Evolutionary conservation across 2,797 vertebrate species (phyloP).

Genomic region (Echeneis naucrates): DNA sequence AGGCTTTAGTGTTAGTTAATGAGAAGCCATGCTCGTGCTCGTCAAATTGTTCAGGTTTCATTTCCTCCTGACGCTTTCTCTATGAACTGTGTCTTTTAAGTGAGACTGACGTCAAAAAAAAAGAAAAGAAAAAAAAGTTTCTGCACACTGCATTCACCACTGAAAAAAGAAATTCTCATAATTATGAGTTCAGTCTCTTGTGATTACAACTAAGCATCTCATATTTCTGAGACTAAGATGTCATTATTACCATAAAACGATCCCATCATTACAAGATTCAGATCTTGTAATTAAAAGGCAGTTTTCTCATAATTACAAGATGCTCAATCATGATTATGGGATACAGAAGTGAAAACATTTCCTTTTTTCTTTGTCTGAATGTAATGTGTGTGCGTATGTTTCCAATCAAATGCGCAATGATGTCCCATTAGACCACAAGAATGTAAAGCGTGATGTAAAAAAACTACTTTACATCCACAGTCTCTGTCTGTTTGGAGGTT

Average conservation of each 20-base stretch:
- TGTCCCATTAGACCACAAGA: conserved; percentile 65
- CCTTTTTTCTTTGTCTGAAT: conserved; percentile 7
- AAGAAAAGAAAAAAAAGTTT: neutral
- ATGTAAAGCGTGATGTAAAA: conserved; percentile 69
- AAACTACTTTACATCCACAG: conserved; percentile 3
- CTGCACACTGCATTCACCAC: neutral
- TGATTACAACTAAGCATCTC: conserved; percentile 17
- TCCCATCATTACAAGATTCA: conserved; percentile 4
- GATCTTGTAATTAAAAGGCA: conserved; percentile 1
- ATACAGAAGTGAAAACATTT: conserved; percentile 1
- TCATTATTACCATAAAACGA: conserved; percentile 19
- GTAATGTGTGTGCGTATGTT: conserved; percentile 19
- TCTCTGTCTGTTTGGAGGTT: conserved; percentile 29
- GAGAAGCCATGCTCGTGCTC: neutral
- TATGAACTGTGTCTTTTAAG: neutral
- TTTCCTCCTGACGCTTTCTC: neutral
- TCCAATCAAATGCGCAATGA: conserved; percentile 15
- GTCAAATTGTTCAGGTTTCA: conserved; percentile 1
- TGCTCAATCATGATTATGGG: conserved; percentile 6
- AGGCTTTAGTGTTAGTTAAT: neutral
- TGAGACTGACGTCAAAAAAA: neutral
- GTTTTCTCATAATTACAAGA: conserved; percentile 17
- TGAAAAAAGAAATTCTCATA: neutral
- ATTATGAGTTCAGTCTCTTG: neutral
- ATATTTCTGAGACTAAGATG: conserved; percentile 7